Evolutionary conservation across 2,797 vertebrate genomes (phyloP).

Genomic region (Fringilla coelebs): DNA sequence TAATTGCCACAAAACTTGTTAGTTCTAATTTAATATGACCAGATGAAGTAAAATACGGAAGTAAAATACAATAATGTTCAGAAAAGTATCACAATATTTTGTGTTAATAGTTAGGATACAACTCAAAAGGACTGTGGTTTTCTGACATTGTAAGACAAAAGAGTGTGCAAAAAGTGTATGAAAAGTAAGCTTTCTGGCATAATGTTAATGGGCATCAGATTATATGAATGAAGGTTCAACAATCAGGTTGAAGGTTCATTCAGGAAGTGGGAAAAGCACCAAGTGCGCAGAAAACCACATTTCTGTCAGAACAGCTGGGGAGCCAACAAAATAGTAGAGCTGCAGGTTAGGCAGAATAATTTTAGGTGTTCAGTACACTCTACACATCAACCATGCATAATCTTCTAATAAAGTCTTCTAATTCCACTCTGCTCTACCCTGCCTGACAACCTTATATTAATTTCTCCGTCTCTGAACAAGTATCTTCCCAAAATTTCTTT

Average conservation of each 20-base stretch:
- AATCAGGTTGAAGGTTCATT: too few relatives aligned
- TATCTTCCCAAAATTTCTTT: background rate
- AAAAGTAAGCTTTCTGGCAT: background rate
- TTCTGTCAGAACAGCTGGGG: background rate
- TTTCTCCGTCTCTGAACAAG: background rate
- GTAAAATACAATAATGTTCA: background rate
- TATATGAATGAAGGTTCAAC: background rate
- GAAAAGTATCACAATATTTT: background rate
- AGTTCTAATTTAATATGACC: background rate
- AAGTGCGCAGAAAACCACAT: background rate
- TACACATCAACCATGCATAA: background rate
- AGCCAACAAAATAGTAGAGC: background rate
- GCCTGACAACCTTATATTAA: background rate
- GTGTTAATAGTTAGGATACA: background rate
- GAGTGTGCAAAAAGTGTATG: background rate
- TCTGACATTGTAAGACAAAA: background rate
- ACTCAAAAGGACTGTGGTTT: background rate
- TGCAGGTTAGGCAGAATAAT: background rate
- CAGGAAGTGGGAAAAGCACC: background rate
- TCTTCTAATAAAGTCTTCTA: background rate
- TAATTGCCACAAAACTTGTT: background rate
- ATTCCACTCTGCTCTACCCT: background rate
- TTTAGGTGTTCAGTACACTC: background rate
- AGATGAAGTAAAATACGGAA: background rate
- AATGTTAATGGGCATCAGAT: background rate